These are phyloP conservation scores for Anguilla rostrata DNA, from an alignment of 2,113 vertebrate species.

Conservation along the genomic window DNA sequence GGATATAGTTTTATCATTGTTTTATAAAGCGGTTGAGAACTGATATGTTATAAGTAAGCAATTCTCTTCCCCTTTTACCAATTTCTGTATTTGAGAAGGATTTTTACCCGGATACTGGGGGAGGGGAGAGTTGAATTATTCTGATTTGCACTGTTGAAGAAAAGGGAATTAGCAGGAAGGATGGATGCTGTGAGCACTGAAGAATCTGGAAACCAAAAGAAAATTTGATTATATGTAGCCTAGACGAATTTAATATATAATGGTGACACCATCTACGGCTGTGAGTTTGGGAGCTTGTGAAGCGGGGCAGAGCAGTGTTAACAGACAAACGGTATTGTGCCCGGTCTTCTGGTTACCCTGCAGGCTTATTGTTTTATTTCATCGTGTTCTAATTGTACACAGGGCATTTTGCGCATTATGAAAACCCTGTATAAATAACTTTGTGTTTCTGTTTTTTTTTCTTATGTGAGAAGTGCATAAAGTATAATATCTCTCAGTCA, in stretches of 20 bases:
- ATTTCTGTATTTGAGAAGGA: neutral
- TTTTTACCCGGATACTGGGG: neutral
- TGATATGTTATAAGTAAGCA: neutral
- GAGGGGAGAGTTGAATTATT: slow-evolving; percentile 30
- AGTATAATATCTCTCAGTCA: neutral
- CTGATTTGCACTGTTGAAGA: slow-evolving; percentile 66
- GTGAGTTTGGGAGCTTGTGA: slow-evolving; percentile 25
- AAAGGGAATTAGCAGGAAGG: slow-evolving; percentile 58
- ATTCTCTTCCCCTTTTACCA: neutral
- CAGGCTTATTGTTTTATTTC: neutral
- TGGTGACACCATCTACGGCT: slow-evolving; percentile 29
- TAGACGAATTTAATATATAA: slow-evolving; percentile 67
- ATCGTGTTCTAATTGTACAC: slow-evolving; percentile 4
- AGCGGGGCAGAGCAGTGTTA: slow-evolving; percentile 37
- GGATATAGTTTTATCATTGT: neutral
- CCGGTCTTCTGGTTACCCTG: neutral
- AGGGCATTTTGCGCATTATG: slow-evolving; percentile 21
- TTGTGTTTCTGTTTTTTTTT: neutral
- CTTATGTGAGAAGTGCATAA: neutral
- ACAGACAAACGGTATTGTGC: slow-evolving; percentile 20
- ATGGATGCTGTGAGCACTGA: slow-evolving; percentile 65
- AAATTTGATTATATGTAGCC: slow-evolving; percentile 70
- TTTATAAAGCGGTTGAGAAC: slow-evolving; percentile 2
- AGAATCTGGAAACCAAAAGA: slow-evolving; percentile 69
- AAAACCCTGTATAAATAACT: slow-evolving; percentile 29